Base-by-base conservation (phyloP, 2,888 invertebrate species). In the Plebejus anna region DNA sequence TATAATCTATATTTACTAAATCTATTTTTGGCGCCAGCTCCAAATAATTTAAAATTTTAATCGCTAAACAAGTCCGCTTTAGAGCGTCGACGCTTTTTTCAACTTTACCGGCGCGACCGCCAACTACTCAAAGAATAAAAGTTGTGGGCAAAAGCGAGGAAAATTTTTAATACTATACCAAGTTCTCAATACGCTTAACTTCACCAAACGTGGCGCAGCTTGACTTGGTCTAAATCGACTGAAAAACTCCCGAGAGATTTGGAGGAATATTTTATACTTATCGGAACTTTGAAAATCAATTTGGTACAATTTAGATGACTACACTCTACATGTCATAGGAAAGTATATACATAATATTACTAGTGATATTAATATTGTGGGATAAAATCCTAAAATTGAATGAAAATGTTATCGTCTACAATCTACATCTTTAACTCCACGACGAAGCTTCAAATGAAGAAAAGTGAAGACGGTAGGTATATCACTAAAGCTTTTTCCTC, bases 121-220 rank as follows among this genome's bases (percentile, higher is more conserved):
- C 13, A 66, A 66, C 32, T 66, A 66, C 66, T 66, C 32, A 9
- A 66, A 66, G 66, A 66, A 66, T 66, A 36, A 66, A 66, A 66
- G 66, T 36, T 66, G 66, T 32, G 32, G 32, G 66, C 66, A 36
- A 66, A 66, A 66, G 66, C 66, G 66, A 13, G 66, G 66, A 66
- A 59, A 66, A 13, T 66, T 66, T 66, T 66, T 66, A 66, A 66
- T 32, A 66, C 36, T 66, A 66, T 66, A 66, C 66, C 32, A 36
- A 66, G 66, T 32, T 66, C 66, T 66, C 66, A 66, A 66, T 32
- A 16, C 66, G 66, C 66, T 32, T 13, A 66, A 66, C 66, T 66
- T 66, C 36, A 66, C 32, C 66, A 36, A 66, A 36, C 66, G 32
- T 66, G 66, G 32, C 32, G 66, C 32, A 36, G 61, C 61, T 61